phyloP scores from a whole-genome alignment of 1,140 invertebrate genomes.

The Venustaconcha ellipsiformis region DNA sequence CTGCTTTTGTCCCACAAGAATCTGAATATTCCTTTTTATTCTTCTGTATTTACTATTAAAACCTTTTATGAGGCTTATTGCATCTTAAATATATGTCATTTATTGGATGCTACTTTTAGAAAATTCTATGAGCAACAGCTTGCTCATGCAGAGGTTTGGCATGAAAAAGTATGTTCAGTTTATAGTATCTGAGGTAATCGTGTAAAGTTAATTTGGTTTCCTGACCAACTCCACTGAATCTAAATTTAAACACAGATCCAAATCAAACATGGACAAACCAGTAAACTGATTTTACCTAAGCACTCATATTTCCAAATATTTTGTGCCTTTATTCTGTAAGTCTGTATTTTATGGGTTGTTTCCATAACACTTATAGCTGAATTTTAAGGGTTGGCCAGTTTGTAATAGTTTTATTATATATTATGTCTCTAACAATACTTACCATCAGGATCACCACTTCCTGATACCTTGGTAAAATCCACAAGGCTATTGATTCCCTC shows the following conservation, averaged over 20 bases:
- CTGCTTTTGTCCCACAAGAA: too few relatives aligned
- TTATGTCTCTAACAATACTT: conserved; percentile 28
- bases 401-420: not conserved
- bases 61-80: too few relatives aligned
- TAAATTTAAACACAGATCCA: not conserved
- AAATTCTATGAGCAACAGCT: too few relatives aligned
- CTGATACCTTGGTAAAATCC: conserved; percentile 79
- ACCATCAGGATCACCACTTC: conserved; percentile 76
- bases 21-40: too few relatives aligned
- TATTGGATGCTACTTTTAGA: too few relatives aligned
- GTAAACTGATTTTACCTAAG: not conserved
- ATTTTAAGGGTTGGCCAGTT: too few relatives aligned
- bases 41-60: too few relatives aligned
- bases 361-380: not conserved
- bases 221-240: not conserved
- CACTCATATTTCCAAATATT: too few relatives aligned
- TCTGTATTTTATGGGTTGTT: not conserved
- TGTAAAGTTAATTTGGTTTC: not conserved
- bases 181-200: too few relatives aligned
- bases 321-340: not conserved
- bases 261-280: not conserved
- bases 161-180: too few relatives aligned
- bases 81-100: too few relatives aligned
- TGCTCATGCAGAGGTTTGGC: too few relatives aligned
- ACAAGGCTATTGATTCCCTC: conserved; percentile 81